These are phyloP conservation scores for Mesochorus sp. DNA, from an alignment of 2,888 invertebrate genomes.

Conservation along the genomic window DNA sequence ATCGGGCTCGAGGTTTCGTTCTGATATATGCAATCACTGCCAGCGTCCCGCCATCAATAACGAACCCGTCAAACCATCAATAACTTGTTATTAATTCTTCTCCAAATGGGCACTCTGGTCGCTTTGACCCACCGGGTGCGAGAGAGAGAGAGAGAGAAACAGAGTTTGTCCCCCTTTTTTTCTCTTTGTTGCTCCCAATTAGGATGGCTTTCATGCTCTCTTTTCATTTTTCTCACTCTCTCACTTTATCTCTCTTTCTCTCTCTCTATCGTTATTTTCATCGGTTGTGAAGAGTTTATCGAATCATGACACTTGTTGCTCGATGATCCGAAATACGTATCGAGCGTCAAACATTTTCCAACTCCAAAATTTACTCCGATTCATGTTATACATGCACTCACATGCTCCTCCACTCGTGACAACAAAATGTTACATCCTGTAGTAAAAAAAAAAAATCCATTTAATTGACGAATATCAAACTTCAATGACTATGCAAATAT, in stretches of 20 bases:
- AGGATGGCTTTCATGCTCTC: conserved; percentile 6
- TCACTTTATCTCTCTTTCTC: conserved; percentile 18
- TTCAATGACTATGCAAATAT: too few relatives aligned
- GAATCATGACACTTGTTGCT: conserved; percentile 69
- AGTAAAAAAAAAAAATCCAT: background rate
- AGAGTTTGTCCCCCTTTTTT: background rate
- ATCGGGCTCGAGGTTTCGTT: conserved; percentile 12
- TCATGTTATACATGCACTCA: background rate
- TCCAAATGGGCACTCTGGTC: conserved; percentile 30
- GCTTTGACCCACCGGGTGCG: conserved; percentile 16
- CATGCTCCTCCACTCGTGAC: background rate
- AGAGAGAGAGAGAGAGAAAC: background rate
- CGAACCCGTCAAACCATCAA: conserved; percentile 41
- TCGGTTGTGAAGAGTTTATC: conserved; percentile 11
- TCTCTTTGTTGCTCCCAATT: background rate
- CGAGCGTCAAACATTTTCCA: conserved; percentile 27
- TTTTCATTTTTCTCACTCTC: conserved; percentile 6
- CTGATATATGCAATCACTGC: conserved; percentile 49
- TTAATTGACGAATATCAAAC: too few relatives aligned
- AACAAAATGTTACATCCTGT: background rate
- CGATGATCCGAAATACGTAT: conserved; percentile 58
- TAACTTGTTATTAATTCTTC: conserved; percentile 60
- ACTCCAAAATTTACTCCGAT: background rate
- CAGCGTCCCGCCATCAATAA: conserved; percentile 43
- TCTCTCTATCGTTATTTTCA: conserved; percentile 37